phyloP scores from a whole-genome alignment of 2,113 vertebrate genomes.

The Edolisoma coerulescens region DNA sequence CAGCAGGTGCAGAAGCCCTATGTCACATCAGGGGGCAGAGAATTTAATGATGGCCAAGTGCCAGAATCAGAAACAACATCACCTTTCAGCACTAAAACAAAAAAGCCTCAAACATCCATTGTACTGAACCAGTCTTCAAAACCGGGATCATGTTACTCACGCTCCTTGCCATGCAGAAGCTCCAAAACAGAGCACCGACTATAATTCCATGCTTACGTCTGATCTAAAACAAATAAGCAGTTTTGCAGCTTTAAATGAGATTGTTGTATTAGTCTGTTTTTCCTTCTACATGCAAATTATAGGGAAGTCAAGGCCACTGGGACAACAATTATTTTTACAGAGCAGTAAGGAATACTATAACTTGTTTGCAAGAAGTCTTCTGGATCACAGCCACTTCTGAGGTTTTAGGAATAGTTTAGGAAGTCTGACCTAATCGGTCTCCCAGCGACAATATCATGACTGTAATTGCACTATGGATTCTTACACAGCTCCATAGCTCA shows the following conservation, averaged over 20 bases:
- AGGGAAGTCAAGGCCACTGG: neutral
- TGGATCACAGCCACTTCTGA: neutral
- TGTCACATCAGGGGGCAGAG: neutral
- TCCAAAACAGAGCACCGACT: neutral
- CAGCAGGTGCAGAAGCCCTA: neutral
- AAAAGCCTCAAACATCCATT: neutral
- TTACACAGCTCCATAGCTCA: neutral
- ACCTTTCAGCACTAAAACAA: neutral
- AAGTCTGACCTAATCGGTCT: constrained; percentile 23
- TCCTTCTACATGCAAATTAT: neutral
- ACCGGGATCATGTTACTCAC: neutral
- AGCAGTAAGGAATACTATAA: neutral
- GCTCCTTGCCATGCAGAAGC: neutral
- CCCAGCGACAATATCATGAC: neutral
- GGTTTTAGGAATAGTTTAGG: constrained; percentile 6
- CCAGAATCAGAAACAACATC: neutral
- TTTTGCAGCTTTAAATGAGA: neutral
- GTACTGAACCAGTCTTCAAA: neutral
- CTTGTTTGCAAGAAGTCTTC: neutral
- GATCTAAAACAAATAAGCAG: neutral
- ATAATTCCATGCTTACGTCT: neutral
- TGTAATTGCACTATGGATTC: constrained; percentile 6
- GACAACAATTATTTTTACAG: neutral
- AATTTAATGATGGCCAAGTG: neutral
- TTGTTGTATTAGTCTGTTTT: neutral